A percentile compares a stretch with the other conserved stretches of the same genome.
phyloP scores from a whole-genome alignment of 2,797 vertebrate genomes.

The Diglossa cyanea region DNA sequence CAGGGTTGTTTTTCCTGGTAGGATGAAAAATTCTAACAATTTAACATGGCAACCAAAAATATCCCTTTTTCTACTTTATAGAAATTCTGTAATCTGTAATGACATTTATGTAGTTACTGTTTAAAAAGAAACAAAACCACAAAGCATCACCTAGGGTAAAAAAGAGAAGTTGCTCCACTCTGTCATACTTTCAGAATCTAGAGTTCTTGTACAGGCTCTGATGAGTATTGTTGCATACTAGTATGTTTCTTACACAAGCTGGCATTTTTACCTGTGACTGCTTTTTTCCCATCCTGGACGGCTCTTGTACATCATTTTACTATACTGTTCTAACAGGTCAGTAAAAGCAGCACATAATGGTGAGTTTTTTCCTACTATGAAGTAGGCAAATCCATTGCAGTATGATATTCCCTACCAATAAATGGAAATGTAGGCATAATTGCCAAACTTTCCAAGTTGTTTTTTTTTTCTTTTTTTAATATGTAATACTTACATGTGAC shows the following conservation, averaged over 20 bases:
- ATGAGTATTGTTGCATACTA: accelerated
- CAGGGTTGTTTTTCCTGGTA: neutral
- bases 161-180: neutral
- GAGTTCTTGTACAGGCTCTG: neutral
- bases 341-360: neutral
- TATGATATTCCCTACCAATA: neutral
- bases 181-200: neutral
- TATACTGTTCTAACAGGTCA: neutral
- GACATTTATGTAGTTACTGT: neutral
- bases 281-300: neutral
- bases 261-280: neutral
- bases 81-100: neutral
- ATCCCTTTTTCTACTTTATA: neutral
- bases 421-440: neutral
- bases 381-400: neutral
- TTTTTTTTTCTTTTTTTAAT: neutral
- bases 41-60: neutral
- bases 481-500: neutral
- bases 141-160: neutral
- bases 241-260: neutral
- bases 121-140: neutral
- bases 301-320: neutral
- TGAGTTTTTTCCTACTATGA: neutral
- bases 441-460: neutral
- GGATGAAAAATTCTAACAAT: neutral